Percentiles rank a stretch among this genome's conserved stretches.
These are phyloP conservation scores for Enteromius argenteus DNA, from an alignment of 2,797 vertebrate genomes.

Conservation along the genomic window DNA sequence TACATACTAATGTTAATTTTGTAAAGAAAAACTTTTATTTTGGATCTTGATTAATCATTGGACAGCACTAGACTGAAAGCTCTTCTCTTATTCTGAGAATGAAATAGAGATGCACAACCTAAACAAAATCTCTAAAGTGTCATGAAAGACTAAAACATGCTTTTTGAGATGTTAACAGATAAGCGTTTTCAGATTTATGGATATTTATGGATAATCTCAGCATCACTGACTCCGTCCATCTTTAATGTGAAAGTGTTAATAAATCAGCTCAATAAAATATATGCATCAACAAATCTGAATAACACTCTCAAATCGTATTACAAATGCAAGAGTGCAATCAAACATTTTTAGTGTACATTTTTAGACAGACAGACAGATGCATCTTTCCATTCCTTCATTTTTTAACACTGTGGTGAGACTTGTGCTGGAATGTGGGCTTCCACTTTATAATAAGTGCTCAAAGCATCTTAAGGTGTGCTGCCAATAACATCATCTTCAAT, in stretches of 20 bases:
- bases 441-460: conserved; percentile 68
- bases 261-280: not conserved
- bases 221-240: not conserved
- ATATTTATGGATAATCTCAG: not conserved
- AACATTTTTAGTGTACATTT: not conserved
- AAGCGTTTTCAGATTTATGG: not conserved
- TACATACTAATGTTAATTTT: not conserved
- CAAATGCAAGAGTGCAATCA: not conserved
- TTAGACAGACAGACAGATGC: not conserved
- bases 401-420: not conserved
- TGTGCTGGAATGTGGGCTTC: conserved; percentile 10
- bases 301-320: not conserved
- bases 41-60: not conserved
- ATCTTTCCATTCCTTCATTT: not conserved
- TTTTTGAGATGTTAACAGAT: not conserved
- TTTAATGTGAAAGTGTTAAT: conserved; percentile 5
- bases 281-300: conserved; percentile 7
- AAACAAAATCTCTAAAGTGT: not conserved
- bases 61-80: not conserved
- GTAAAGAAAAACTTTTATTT: not conserved
- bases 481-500: conserved; percentile 69
- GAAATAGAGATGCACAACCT: not conserved
- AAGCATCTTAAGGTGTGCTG: conserved; percentile 71
- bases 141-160: not conserved
- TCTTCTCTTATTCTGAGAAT: conserved; percentile 2